Evolutionary conservation across 2,113 vertebrate species (phyloP).

Genomic region (Gulo gulo): DNA sequence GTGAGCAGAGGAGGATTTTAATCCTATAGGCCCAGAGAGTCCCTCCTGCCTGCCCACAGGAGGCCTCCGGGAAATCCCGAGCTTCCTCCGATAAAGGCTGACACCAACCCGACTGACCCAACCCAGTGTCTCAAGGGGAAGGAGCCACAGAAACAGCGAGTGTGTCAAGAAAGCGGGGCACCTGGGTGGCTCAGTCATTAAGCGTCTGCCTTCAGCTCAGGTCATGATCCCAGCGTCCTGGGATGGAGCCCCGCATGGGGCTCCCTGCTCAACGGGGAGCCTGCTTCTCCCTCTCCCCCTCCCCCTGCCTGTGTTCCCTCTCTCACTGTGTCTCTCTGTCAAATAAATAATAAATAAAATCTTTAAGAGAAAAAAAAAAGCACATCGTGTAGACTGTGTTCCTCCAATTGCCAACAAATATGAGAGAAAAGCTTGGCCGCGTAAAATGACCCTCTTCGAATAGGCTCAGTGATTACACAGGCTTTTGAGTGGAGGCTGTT

Average conservation of each 20-base stretch:
- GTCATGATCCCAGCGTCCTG: too few species aligned
- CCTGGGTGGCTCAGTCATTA: too few species aligned
- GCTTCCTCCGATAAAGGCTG: too few species aligned
- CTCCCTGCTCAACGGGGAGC: too few species aligned
- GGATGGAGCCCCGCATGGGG: too few species aligned
- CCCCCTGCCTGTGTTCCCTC: too few species aligned
- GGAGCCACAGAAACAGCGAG: not conserved
- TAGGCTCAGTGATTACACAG: not conserved
- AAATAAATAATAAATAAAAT: too few species aligned
- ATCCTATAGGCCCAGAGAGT: rapidly evolving
- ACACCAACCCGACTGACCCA: too few species aligned
- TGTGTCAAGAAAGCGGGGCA: not conserved
- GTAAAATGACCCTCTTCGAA: not conserved
- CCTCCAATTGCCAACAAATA: not conserved
- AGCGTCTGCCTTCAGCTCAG: too few species aligned
- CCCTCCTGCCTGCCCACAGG: not conserved
- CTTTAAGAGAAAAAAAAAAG: not conserved
- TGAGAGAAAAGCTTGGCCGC: not conserved
- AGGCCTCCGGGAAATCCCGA: not conserved
- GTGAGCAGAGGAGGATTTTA: not conserved
- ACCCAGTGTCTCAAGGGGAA: rapidly evolving
- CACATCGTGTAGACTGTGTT: not conserved
- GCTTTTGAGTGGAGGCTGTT: not conserved
- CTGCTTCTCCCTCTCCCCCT: too few species aligned
- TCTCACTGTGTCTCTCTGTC: too few species aligned